These are phyloP conservation scores for Cyphomyrus discorhynchus DNA, from an alignment of 2,113 vertebrate genomes.

Conservation along the genomic window DNA sequence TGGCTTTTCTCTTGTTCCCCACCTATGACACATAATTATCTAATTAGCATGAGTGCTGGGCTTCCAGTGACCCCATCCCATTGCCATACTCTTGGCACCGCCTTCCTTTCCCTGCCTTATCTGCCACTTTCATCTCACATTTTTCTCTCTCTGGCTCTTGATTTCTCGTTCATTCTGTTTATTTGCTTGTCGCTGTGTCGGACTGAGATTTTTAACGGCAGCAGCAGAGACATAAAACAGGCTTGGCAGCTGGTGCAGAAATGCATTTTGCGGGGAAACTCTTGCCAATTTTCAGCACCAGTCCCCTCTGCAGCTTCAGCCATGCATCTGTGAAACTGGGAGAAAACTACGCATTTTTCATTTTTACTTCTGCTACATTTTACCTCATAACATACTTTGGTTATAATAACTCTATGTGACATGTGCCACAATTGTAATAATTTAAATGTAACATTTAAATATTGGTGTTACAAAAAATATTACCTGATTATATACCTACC, in stretches of 20 bases:
- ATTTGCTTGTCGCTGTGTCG: slow-evolving; percentile 11
- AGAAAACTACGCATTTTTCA: not conserved
- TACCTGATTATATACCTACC: not conserved
- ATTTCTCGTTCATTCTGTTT: not conserved
- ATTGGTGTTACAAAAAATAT: not conserved
- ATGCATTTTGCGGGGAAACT: not conserved
- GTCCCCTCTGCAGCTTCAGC: not conserved
- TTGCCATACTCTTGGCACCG: not conserved
- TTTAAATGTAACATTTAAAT: not conserved
- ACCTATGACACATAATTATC: not conserved
- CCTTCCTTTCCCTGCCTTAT: not conserved
- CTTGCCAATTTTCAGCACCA: not conserved
- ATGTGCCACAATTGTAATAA: not conserved
- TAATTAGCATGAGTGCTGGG: not conserved
- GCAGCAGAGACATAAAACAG: not conserved
- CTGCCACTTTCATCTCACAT: not conserved
- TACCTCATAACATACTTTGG: not conserved
- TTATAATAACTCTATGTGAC: not conserved
- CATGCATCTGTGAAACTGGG: not conserved
- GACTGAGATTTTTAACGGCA: not conserved
- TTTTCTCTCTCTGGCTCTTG: not conserved
- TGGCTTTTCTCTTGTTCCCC: not conserved
- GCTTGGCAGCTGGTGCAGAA: not conserved
- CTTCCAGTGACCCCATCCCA: not conserved
- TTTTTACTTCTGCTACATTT: not conserved